A percentile compares a stretch with the other conserved stretches of the same genome.
Evolutionary conservation across 2,888 invertebrate genomes (phyloP).

Genomic region (Eupelmus urozonus): DNA sequence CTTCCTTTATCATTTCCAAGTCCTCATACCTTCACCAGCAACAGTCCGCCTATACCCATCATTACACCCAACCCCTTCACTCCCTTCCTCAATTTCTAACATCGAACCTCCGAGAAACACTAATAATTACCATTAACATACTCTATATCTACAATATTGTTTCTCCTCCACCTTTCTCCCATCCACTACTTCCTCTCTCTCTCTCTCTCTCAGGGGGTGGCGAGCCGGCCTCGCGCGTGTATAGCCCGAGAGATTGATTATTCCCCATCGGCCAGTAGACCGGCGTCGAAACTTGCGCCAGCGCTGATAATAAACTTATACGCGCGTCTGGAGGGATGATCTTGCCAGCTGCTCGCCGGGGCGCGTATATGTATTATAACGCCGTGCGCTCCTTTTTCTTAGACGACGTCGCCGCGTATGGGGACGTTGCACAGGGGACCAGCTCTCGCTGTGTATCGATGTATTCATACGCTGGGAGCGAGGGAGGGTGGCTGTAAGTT

Average conservation of each 20-base stretch:
- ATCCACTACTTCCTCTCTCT: background rate
- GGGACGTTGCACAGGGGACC: too few species aligned
- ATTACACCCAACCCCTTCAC: too few species aligned
- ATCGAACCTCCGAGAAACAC: constrained; percentile 16
- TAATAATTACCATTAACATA: constrained; percentile 39
- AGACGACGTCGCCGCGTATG: too few species aligned
- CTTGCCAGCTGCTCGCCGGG: constrained; percentile 9
- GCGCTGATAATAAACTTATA: constrained; percentile 56
- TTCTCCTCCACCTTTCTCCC: constrained; percentile 45
- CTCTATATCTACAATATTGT: constrained; percentile 13
- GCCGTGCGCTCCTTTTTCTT: background rate
- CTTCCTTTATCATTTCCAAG: too few species aligned
- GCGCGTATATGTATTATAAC: constrained; percentile 11
- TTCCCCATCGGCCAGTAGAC: constrained; percentile 73
- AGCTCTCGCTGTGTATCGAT: background rate
- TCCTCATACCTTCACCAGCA: too few species aligned
- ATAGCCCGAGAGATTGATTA: constrained; percentile 73
- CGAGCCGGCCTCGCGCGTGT: background rate
- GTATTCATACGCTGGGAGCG: background rate
- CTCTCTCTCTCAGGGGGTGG: constrained; percentile 18
- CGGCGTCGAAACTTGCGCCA: constrained; percentile 66
- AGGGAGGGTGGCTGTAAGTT: too few species aligned
- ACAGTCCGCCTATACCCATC: too few species aligned
- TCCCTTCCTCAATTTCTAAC: too few species aligned
- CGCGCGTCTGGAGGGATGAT: constrained; percentile 36